Evolutionary conservation across 2,113 vertebrate species (phyloP), one percentile per base, ranked within the genome.

Genomic region (Desmodus rotundus): DNA sequence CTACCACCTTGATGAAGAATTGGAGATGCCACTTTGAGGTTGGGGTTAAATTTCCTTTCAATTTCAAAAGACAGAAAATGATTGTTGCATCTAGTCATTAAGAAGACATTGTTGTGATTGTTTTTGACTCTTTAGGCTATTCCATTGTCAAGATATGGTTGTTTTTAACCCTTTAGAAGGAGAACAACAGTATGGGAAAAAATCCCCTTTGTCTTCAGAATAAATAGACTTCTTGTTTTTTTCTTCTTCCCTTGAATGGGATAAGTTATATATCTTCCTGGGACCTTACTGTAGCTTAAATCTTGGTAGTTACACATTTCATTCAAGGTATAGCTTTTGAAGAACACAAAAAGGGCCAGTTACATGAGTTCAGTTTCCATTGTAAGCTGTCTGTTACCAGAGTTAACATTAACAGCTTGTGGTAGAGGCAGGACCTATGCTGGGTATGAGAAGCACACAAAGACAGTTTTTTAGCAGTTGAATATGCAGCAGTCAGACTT

Each of bases 41-140:
- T 80, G 15, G 10, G 73, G 22, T 96, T 96, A 97, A 92, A 70
- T 90, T 90, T 52, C 13, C 70, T 91, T 93, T 92, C 78, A 89
- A 17, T 95, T 95, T 95, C 74, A 76, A 47, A 95, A 93, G 28
- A 89, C 38, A 56, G 83, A 70, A 93, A 87, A 70, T 87, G n/a
- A 87, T 92, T 85, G 28, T 88, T 80, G 41, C 1, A 36, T 85
- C 11, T n/a, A 54, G 67, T 95, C 73, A 86, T 89, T 91, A 93
- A 52, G 72, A 96, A 96, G 68, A 78, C 52, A 92, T 88, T 89
- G 61, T 94, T 54, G 47, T 94, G 38, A 16, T 87, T 84, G 56
- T 80, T 45, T 19, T 56, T 81, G 63, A 4, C 52, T 65, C 41
- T 67, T 87, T 58, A 90, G 89, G 43, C 70, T 56, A 28, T 91